Evolutionary conservation across 2,888 invertebrate species (phyloP), one percentile per base, ranked within the genome.

Genomic region (Heteromurus nitidus): DNA sequence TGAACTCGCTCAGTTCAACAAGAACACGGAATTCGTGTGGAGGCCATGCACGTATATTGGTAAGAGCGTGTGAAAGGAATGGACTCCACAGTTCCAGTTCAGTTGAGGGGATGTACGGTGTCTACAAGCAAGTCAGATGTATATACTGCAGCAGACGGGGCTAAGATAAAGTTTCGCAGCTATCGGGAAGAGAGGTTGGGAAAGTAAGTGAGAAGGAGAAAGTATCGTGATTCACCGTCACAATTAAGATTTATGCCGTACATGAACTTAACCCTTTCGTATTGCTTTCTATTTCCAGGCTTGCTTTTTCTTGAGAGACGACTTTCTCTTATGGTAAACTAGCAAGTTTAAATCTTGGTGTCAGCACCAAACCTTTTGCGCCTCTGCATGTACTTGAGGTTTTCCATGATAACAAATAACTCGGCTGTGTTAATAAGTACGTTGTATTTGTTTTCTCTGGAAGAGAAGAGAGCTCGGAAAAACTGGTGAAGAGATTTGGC

Each of bases 161-260:
- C n/a, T n/a, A n/a, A n/a, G n/a, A n/a, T n/a, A 47, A 47, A 47
- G 47, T 47, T 47, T 47, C n/a, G 11, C 11, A 47, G 7, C 16
- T 47, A 11, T 9, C 5, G 36, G n/a, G 47, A n/a, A 11, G 47
- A 5, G 47, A 47, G 47, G n/a, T 3, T n/a, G 47, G n/a, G 11
- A 47, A n/a, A 47, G 47, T n/a, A n/a, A n/a, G n/a, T n/a, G 47
- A 3, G n/a, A 16, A 5, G n/a, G n/a, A 5, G 55, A 31, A 62
- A 31, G 11, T 31, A 47, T 31, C 42, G 1, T 9, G 67, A 55
- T 60, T 75, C 58, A 68, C 75, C 68, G 55, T 68, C 67, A 75
- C 75, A 67, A 75, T 75, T 75, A 67, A 67, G 75, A 75, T 75
- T 75, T 75, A 67, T 68, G 67, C 36, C 36, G n/a, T n/a, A 36